phyloP scores from a whole-genome alignment of 2,797 vertebrate species.

The Clarias laeviceps region DNA sequence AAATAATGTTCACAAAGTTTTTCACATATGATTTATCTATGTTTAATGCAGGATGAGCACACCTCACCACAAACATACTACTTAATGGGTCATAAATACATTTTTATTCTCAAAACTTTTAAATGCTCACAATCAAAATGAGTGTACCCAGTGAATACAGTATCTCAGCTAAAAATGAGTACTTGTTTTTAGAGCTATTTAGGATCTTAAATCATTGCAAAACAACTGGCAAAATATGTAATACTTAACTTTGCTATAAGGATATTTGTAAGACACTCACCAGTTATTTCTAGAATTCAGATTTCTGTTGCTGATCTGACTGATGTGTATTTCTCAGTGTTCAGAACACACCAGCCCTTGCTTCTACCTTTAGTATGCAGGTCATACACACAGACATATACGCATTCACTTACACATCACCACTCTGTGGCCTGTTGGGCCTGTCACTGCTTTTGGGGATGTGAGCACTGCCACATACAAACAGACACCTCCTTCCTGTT shows the following conservation, averaged over 20 bases:
- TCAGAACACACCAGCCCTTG: neutral
- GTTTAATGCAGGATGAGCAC: slow-evolving; percentile 35
- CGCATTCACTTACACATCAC: slow-evolving; percentile 9
- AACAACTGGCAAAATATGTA: neutral
- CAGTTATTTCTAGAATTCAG: slow-evolving; percentile 1
- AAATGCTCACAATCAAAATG: no score
- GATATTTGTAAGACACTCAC: slow-evolving; percentile 23
- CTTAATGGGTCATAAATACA: neutral
- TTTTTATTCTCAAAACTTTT: no score
- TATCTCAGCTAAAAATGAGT: neutral
- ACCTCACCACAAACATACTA: slow-evolving; percentile 16
- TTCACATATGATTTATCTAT: slow-evolving; percentile 64
- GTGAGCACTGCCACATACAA: slow-evolving; percentile 38
- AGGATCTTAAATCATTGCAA: neutral
- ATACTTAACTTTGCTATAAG: neutral
- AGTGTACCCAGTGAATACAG: neutral
- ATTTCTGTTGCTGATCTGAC: no score
- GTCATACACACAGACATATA: neutral
- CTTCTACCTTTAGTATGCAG: neutral
- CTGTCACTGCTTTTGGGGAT: slow-evolving; percentile 33
- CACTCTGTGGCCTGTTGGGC: slow-evolving; percentile 34
- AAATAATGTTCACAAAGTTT: slow-evolving; percentile 60
- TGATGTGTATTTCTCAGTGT: neutral
- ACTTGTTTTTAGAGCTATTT: neutral
- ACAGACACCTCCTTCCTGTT: slow-evolving; percentile 83